phyloP scores from a whole-genome alignment of 2,888 invertebrate genomes.

The Osmoderma eremita region DNA sequence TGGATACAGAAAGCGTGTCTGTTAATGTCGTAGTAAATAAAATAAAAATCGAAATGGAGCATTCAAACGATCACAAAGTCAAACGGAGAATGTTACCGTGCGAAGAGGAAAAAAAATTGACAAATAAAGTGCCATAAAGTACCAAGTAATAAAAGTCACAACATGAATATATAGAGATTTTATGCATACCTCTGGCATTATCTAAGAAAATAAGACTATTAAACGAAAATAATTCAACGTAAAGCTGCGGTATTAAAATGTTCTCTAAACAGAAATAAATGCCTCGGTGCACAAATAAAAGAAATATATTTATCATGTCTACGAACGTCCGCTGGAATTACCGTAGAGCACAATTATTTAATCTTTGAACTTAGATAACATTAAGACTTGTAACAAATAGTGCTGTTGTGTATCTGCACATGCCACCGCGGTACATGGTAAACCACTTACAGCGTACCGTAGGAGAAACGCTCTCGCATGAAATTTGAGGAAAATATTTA shows the following conservation, averaged over 20 bases:
- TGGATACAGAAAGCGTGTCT: neutral
- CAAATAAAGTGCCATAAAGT: slow-evolving; percentile 33
- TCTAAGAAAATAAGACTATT: slow-evolving; percentile 39
- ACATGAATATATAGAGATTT: slow-evolving; percentile 38
- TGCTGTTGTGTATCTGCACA: slow-evolving; percentile 47
- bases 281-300: slow-evolving; percentile 35
- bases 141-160: slow-evolving; percentile 32
- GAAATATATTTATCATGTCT: slow-evolving; percentile 39
- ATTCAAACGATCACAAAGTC: slow-evolving; percentile 24
- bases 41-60: slow-evolving; percentile 30
- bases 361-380: slow-evolving; percentile 47
- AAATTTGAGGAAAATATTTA: slow-evolving; percentile 42
- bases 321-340: slow-evolving; percentile 30
- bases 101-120: slow-evolving; percentile 17
- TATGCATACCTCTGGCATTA: slow-evolving; percentile 32
- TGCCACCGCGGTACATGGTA: slow-evolving; percentile 52
- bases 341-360: slow-evolving; percentile 49
- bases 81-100: slow-evolving; percentile 19
- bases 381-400: slow-evolving; percentile 49
- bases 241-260: slow-evolving; percentile 36
- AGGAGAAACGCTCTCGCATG: slow-evolving; percentile 7
- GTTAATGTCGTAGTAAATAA: slow-evolving; percentile 28
- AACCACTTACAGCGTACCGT: slow-evolving; percentile 48
- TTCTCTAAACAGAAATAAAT: slow-evolving; percentile 36
- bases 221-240: slow-evolving; percentile 19